phyloP scores from a whole-genome alignment of 2,888 invertebrate genomes.

The Candidula unifasciata region DNA sequence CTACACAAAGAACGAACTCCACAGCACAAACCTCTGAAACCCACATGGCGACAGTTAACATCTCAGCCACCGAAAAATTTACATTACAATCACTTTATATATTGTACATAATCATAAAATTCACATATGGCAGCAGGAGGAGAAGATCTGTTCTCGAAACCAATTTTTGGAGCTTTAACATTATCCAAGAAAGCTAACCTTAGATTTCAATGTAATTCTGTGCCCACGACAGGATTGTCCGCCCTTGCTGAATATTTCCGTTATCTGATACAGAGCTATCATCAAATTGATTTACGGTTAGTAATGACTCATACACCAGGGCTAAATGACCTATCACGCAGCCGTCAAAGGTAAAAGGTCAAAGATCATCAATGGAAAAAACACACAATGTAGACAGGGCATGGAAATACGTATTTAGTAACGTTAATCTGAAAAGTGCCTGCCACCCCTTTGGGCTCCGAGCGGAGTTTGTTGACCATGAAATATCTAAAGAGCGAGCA shows the following conservation, averaged over 20 bases:
- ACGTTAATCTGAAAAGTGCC: not conserved
- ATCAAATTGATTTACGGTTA: conserved; percentile 14
- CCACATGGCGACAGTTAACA: no score
- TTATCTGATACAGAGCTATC: not conserved
- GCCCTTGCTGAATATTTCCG: not conserved
- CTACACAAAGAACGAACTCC: no score
- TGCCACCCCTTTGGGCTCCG: no score
- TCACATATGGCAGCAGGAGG: no score
- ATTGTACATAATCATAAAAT: no score
- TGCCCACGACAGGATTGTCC: not conserved
- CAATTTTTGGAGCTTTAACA: not conserved
- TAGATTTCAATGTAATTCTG: not conserved
- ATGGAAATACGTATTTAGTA: not conserved
- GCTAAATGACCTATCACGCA: conserved; percentile 4
- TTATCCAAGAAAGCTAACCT: not conserved
- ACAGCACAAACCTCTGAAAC: no score
- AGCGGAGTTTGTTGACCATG: no score
- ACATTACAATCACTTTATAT: no score
- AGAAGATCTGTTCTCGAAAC: no score
- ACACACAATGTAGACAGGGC: not conserved
- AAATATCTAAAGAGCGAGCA: no score
- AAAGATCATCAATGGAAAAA: not conserved
- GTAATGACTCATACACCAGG: conserved; percentile 7
- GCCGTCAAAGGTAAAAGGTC: conserved; percentile 29
- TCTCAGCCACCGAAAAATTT: no score